Evolutionary conservation across 1,140 invertebrate genomes (phyloP).

Genomic region (Diachasmimorpha longicaudata): DNA sequence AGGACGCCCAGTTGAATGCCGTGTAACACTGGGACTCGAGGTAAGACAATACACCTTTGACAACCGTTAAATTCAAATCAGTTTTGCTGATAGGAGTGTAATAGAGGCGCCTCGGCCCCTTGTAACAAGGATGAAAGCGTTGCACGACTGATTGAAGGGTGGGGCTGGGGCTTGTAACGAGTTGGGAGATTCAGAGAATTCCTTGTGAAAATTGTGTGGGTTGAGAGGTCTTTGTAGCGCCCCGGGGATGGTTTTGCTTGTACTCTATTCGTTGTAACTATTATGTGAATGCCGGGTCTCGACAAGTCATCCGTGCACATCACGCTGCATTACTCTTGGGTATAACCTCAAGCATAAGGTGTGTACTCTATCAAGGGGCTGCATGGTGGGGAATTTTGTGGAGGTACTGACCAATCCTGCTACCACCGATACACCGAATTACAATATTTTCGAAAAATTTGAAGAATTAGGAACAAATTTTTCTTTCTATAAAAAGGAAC

Average conservation of each 20-base stretch:
- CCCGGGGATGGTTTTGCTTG: neutral
- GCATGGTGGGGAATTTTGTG: too few species aligned
- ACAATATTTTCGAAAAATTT: too few species aligned
- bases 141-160: constrained; percentile 26
- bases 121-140: constrained; percentile 11
- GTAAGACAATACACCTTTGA: constrained; percentile 39
- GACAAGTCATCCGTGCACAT: neutral
- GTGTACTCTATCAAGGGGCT: too few species aligned
- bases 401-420: too few species aligned
- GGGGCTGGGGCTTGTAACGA: neutral
- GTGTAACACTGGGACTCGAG: neutral
- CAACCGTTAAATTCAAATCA: constrained; percentile 57
- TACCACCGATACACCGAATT: too few species aligned
- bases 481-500: too few species aligned
- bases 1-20: neutral
- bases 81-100: constrained; percentile 37
- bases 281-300: neutral
- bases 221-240: neutral
- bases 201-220: constrained; percentile 5
- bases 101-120: constrained; percentile 35
- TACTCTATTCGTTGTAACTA: neutral
- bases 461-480: too few species aligned
- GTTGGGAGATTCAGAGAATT: neutral
- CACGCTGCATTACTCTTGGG: neutral
- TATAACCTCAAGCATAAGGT: neutral